phyloP scores from a whole-genome alignment of 1,140 invertebrate genomes.

The Trichogramma pretiosum region DNA sequence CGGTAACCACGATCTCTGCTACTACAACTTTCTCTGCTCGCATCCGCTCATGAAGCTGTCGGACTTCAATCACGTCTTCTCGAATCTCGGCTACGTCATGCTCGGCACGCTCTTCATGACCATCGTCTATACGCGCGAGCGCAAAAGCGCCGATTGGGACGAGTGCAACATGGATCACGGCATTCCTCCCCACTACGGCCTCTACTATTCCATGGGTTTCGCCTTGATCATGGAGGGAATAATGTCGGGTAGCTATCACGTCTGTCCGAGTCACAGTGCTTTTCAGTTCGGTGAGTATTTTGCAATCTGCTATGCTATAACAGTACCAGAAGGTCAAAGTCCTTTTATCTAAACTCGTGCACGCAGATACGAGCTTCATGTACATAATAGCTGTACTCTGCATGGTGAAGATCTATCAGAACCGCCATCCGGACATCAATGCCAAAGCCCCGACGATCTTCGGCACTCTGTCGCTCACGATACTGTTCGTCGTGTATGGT shows the following conservation, averaged over 20 bases:
- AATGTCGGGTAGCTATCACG: slow-evolving; percentile 76
- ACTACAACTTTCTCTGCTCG: slow-evolving; percentile 86
- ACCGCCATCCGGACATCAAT: slow-evolving; percentile 83
- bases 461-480: slow-evolving; percentile 66
- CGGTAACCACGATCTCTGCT: slow-evolving; percentile 84
- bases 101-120: slow-evolving; percentile 63
- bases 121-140: slow-evolving; percentile 53
- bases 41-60: slow-evolving; percentile 67
- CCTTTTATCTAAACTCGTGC: background rate
- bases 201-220: slow-evolving; percentile 82
- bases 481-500: slow-evolving; percentile 74
- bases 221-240: slow-evolving; percentile 83
- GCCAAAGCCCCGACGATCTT: slow-evolving; percentile 76
- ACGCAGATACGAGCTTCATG: slow-evolving; percentile 83
- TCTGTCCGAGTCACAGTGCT: slow-evolving; percentile 81
- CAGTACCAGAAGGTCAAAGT: slow-evolving; percentile 6
- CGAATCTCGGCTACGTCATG: slow-evolving; percentile 79
- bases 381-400: slow-evolving; percentile 79
- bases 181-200: slow-evolving; percentile 82
- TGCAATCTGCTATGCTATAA: background rate
- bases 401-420: slow-evolving; percentile 87
- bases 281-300: slow-evolving; percentile 77
- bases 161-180: slow-evolving; percentile 52
- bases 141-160: slow-evolving; percentile 36
- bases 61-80: slow-evolving; percentile 82